Percentiles rank a stretch among this genome's conserved stretches.
Evolutionary conservation across 2,113 vertebrate genomes (phyloP).

Genomic region (Triplophysa tibetana): DNA sequence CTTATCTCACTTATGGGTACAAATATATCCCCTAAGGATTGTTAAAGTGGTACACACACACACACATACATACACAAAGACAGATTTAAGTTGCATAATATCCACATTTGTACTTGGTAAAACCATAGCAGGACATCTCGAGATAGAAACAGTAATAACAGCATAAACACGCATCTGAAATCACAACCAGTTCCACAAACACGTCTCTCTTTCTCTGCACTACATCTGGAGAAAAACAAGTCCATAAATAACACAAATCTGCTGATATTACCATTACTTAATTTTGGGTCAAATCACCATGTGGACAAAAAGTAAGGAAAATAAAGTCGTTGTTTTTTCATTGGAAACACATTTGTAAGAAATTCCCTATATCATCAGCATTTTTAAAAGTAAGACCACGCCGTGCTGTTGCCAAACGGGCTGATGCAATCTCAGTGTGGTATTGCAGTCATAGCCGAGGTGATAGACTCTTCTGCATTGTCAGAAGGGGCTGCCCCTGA

Average conservation of each 20-base stretch:
- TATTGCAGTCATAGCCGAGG: conserved; percentile 53
- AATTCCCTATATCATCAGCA: conserved; percentile 43
- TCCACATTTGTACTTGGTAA: conserved; percentile 11
- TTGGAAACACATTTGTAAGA: conserved; percentile 42
- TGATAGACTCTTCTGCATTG: conserved; percentile 15
- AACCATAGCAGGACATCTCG: conserved; percentile 5
- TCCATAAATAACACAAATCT: conserved; percentile 26
- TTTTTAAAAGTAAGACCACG: conserved; percentile 25
- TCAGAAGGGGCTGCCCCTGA: conserved; percentile 26
- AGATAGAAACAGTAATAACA: conserved; percentile 29
- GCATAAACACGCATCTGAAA: not conserved
- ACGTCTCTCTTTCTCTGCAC: conserved; percentile 23
- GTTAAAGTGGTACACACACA: not conserved
- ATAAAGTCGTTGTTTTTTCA: conserved; percentile 13
- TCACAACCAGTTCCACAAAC: conserved; percentile 25
- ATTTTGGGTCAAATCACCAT: conserved; percentile 32
- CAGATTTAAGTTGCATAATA: conserved; percentile 15
- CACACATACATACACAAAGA: not conserved
- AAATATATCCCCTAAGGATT: not conserved
- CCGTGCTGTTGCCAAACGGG: conserved; percentile 37
- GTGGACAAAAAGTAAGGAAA: conserved; percentile 40
- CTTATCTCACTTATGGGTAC: not conserved
- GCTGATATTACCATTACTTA: conserved; percentile 40
- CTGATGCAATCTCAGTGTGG: conserved; percentile 63
- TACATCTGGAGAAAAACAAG: conserved; percentile 36